These are phyloP conservation scores for Ptychodera flava DNA, from an alignment of 35 echinoderm and acorn worm species.

Conservation along the genomic window DNA sequence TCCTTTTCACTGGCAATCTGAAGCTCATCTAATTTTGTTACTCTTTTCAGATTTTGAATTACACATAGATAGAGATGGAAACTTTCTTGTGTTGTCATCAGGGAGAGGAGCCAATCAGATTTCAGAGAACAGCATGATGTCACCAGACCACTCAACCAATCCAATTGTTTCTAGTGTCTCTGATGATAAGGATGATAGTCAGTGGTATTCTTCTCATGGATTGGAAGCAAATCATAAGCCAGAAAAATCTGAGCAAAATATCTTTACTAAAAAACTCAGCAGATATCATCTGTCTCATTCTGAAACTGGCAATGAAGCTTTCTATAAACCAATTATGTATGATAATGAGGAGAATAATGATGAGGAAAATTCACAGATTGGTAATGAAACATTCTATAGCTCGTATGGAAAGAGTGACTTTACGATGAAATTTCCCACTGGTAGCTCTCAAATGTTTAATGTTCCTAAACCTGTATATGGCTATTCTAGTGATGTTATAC, in stretches of 20 bases:
- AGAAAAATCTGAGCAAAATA: no score
- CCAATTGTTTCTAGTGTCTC: no score
- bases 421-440: neutral
- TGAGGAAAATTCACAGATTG: neutral
- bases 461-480: neutral
- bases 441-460: neutral
- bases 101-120: neutral
- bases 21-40: neutral
- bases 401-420: neutral
- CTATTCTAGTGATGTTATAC: neutral
- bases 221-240: no score
- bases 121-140: neutral
- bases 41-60: neutral
- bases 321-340: neutral
- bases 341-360: neutral
- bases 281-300: no score
- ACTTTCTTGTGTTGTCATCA: neutral
- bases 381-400: neutral
- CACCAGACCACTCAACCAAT: neutral
- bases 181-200: no score
- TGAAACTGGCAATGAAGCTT: neutral
- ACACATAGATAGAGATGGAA: neutral
- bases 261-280: no score
- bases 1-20: no score
- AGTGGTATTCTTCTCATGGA: no score